Evolutionary conservation across 1,140 invertebrate genomes (phyloP).

Genomic region (Aphelenchoides avenae): DNA sequence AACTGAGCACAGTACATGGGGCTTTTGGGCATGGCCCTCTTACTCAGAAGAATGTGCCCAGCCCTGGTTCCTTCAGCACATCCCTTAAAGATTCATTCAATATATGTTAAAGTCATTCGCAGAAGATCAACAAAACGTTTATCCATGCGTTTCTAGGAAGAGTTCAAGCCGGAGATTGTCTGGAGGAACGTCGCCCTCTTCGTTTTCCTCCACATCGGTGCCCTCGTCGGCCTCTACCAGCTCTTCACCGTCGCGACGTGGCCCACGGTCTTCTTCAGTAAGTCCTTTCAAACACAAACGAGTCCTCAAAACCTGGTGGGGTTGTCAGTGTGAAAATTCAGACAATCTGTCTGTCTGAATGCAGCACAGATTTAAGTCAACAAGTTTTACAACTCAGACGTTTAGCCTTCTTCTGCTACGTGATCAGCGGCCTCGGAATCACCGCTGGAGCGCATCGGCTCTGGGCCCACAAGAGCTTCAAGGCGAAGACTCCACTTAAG

Average conservation of each 20-base stretch:
- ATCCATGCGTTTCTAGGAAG: constrained; percentile 32
- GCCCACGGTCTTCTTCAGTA: constrained; percentile 45
- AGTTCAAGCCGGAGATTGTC: constrained; percentile 68
- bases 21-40: no score
- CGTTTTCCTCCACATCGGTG: constrained; percentile 75
- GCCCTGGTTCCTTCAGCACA: no score
- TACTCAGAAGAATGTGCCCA: no score
- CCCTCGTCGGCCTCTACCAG: constrained; percentile 78
- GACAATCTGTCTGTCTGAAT: background rate
- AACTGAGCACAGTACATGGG: no score
- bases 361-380: background rate
- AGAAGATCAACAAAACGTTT: no score
- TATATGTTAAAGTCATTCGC: no score
- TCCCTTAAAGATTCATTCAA: no score
- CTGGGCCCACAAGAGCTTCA: constrained; percentile 88
- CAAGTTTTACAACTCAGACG: background rate
- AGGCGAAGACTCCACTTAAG: constrained; percentile 79
- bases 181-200: constrained; percentile 89
- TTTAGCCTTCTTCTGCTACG: constrained; percentile 30
- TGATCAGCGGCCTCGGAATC: constrained; percentile 65
- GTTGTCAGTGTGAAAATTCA: no score
- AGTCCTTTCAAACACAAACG: constrained; percentile 28
- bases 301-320: no score
- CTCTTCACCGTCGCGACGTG: constrained; percentile 74
- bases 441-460: constrained; percentile 89